phyloP scores from a whole-genome alignment of 2,888 invertebrate species.

The Polyommatus iphigenia region DNA sequence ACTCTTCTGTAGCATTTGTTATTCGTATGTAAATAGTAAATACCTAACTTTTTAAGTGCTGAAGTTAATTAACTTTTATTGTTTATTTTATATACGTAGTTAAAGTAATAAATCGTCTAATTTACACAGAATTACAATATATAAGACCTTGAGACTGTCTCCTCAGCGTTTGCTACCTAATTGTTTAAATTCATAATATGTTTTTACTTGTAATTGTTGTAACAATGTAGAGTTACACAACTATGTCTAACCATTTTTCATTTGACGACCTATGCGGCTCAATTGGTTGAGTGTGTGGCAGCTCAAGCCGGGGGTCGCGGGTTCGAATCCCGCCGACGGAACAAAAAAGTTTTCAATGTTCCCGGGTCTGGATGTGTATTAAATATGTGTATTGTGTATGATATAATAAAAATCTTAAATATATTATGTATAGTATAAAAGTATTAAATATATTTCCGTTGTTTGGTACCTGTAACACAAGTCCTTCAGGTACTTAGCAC shows the following conservation, averaged over 20 bases:
- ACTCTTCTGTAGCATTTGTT: neutral
- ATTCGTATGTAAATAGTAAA: slow-evolving; percentile 16
- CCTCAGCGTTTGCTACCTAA: neutral
- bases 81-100: neutral
- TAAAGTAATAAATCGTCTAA: slow-evolving; percentile 4
- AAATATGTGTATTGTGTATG: no score
- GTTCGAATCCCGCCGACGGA: no score
- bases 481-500: no score
- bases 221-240: neutral
- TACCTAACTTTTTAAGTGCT: neutral
- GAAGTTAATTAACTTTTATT: slow-evolving; percentile 19
- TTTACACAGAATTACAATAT: neutral
- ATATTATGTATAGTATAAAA: no score
- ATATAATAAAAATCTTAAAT: no score
- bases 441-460: no score
- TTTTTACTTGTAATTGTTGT: neutral
- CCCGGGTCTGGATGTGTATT: no score
- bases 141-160: neutral
- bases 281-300: no score
- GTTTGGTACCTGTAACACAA: no score
- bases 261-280: no score
- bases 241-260: neutral
- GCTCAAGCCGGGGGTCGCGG: no score
- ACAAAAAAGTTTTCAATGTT: no score
- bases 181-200: neutral